Percentiles rank a stretch among this genome's conserved stretches.
Conservation (phyloP, 2,888 invertebrate species). For the Drosophila buzzatii region DNA sequence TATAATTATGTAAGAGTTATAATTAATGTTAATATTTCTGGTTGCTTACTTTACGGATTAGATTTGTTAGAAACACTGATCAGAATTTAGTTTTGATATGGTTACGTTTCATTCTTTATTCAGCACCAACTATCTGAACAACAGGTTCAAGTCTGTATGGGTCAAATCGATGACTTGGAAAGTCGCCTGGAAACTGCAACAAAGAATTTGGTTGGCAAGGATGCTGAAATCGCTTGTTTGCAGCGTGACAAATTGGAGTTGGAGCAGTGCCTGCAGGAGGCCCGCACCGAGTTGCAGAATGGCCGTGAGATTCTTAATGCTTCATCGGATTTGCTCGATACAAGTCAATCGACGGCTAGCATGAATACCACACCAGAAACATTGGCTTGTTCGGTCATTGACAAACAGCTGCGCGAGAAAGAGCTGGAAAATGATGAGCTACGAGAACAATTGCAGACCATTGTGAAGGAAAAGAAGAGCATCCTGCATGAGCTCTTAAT, state of each 20-base stretch:
- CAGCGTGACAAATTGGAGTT: constrained; percentile 77
- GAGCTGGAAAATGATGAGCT: constrained; percentile 79
- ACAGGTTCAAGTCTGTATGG: constrained; percentile 62
- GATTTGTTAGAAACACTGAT: too few species aligned
- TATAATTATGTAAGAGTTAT: too few species aligned
- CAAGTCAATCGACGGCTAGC: constrained; percentile 70
- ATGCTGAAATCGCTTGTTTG: constrained; percentile 64
- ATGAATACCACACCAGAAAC: constrained; percentile 81
- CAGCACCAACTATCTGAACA: constrained; percentile 70
- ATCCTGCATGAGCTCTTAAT: constrained; percentile 3
- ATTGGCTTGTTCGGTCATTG: constrained; percentile 83
- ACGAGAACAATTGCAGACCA: constrained; percentile 59
- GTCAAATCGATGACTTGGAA: constrained; percentile 74
- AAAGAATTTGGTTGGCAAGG: constrained; percentile 56
- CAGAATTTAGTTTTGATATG: not conserved
- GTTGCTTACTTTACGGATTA: too few species aligned
- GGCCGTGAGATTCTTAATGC: constrained; percentile 73
- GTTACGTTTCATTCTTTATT: constrained; percentile 20
- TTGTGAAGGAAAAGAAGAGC: not conserved
- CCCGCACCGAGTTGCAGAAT: constrained; percentile 65
- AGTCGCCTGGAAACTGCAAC: constrained; percentile 56
- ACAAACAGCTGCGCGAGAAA: constrained; percentile 83
- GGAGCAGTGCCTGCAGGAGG: constrained; percentile 79
- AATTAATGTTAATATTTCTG: too few species aligned
- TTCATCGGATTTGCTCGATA: constrained; percentile 78